phyloP scores from a whole-genome alignment of 2,113 vertebrate species.

The Hippotragus niger region DNA sequence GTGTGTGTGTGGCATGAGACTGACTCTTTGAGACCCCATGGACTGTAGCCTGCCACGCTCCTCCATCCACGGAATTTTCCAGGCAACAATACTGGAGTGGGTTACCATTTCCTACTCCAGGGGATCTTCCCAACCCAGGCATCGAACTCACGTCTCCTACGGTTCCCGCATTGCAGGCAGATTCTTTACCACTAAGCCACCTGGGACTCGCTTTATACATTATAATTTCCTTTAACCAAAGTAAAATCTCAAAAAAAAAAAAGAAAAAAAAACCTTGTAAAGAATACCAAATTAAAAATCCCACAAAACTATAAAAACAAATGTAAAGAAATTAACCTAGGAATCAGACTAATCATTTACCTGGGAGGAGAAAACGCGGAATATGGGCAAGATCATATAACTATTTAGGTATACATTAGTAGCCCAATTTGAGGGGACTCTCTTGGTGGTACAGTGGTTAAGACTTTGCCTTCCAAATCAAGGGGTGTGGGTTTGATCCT shows the following conservation, averaged over 20 bases:
- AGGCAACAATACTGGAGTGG: not conserved
- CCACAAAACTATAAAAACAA: not conserved
- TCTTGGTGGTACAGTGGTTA: not conserved
- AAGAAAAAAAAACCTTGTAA: not conserved
- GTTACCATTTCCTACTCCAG: not conserved
- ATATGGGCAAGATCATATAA: not conserved
- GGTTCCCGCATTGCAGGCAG: not conserved
- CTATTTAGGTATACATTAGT: not conserved
- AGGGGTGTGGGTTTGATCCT: not conserved
- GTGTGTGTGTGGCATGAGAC: not conserved
- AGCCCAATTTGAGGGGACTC: not conserved
- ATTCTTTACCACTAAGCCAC: not conserved
- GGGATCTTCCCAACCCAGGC: not conserved
- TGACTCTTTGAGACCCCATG: not conserved
- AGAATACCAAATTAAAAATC: not conserved
- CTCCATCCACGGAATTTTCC: not conserved
- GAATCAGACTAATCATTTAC: not conserved
- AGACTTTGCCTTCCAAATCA: not conserved
- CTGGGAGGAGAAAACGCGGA: not conserved
- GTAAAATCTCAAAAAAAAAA: not conserved
- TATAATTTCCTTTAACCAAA: not conserved
- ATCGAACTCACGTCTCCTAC: fast-evolving
- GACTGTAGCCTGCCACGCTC: not conserved
- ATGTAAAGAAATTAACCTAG: not conserved
- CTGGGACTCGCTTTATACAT: not conserved